Evolutionary conservation across 2,797 vertebrate species (phyloP).

Genomic region (Anisognathus igniventris): DNA sequence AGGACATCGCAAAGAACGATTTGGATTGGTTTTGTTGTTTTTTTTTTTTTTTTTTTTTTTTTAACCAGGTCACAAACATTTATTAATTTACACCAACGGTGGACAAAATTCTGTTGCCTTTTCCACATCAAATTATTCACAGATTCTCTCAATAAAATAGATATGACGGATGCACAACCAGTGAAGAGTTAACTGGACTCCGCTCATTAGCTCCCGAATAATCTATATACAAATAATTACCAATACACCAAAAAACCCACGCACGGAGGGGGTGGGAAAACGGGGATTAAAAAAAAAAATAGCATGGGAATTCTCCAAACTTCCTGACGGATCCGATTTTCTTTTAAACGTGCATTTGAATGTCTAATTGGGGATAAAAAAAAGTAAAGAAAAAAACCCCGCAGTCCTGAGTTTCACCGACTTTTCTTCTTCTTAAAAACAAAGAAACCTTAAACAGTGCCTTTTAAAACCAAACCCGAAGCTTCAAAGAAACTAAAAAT

Average conservation of each 20-base stretch:
- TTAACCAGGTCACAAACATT: conserved; percentile 90
- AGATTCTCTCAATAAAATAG: conserved; percentile 84
- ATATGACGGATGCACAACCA: conserved; percentile 82
- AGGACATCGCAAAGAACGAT: conserved; percentile 46
- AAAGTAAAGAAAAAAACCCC: background rate
- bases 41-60: background rate
- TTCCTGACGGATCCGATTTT: conserved; percentile 38
- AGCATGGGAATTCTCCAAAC: conserved; percentile 12
- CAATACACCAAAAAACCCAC: conserved; percentile 76
- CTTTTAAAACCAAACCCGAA: conserved; percentile 55
- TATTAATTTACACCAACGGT: conserved; percentile 92
- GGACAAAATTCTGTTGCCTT: conserved; percentile 68
- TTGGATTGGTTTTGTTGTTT: background rate
- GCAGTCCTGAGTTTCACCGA: conserved; percentile 82
- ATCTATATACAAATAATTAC: conserved; percentile 82
- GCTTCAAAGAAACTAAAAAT: conserved; percentile 52
- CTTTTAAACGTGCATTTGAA: conserved; percentile 78
- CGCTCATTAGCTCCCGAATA: conserved; percentile 75
- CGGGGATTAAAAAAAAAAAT: background rate
- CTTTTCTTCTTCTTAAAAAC: conserved; percentile 34
- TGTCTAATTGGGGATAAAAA: background rate
- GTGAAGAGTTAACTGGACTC: conserved; percentile 76
- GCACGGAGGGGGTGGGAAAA: conserved; percentile 49
- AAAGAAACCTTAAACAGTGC: conserved; percentile 76
- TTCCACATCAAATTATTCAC: conserved; percentile 88